A percentile compares a stretch with the other conserved stretches of the same genome.
phyloP scores from a whole-genome alignment of 2,113 vertebrate species.

The Oncorhynchus keta region DNA sequence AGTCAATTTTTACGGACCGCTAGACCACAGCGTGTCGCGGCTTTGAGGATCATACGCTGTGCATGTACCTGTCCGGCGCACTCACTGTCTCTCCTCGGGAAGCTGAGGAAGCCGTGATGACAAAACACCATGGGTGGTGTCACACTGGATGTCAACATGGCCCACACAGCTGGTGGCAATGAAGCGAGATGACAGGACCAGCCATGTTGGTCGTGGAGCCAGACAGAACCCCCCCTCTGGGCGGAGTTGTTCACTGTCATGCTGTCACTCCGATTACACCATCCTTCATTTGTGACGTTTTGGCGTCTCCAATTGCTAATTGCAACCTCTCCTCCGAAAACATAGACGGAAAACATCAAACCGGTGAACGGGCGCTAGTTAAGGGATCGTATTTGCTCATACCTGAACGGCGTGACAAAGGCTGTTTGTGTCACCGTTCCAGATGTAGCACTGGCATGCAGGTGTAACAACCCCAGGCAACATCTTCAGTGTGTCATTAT shows the following conservation, averaged over 20 bases:
- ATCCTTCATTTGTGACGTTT: background rate
- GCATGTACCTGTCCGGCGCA: background rate
- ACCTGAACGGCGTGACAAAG: too few species aligned
- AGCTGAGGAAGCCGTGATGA: background rate
- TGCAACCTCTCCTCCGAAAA: too few species aligned
- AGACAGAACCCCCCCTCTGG: background rate
- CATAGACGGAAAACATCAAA: too few species aligned
- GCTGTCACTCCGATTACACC: background rate
- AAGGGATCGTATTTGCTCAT: too few species aligned
- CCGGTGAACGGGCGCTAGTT: too few species aligned
- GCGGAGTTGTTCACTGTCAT: background rate
- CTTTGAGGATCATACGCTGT: background rate
- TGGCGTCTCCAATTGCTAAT: too few species aligned
- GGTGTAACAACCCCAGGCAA: too few species aligned
- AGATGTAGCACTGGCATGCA: too few species aligned
- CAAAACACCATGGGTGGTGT: constrained; percentile 36
- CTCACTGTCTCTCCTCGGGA: constrained; percentile 16
- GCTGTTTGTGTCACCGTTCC: too few species aligned
- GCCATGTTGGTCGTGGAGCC: too few species aligned
- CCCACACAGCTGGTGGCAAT: constrained; percentile 12
- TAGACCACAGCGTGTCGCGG: background rate
- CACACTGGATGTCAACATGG: constrained; percentile 18
- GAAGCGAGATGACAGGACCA: constrained; percentile 31
- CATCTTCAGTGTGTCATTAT: too few species aligned
- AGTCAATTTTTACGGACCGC: background rate